Evolutionary conservation across 2,888 invertebrate genomes (phyloP).

Genomic region (Acanthosepion lycidas): DNA sequence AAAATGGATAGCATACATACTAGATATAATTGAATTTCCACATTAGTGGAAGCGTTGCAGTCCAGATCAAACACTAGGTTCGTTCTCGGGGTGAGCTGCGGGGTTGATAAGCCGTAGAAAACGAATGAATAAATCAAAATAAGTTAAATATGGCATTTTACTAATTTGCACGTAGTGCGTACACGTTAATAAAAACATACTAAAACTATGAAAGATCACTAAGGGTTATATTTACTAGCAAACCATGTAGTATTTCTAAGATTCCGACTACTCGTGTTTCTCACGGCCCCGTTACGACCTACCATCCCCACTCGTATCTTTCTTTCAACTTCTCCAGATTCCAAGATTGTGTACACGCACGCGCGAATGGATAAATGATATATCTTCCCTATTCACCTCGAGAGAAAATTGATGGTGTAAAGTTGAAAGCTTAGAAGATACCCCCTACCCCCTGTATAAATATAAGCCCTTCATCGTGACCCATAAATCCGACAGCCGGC

Average conservation of each 20-base stretch:
- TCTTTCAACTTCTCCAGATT: neutral
- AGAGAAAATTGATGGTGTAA: neutral
- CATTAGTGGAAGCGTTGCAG: no score
- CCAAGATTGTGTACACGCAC: neutral
- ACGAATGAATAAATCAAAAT: no score
- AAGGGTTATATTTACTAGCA: neutral
- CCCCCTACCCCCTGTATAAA: neutral
- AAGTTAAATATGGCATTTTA: no score
- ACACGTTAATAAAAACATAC: no score
- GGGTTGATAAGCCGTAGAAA: no score
- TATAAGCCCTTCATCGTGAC: neutral
- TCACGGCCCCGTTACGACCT: neutral
- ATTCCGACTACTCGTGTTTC: neutral
- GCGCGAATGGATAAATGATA: no score
- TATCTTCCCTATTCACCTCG: neutral
- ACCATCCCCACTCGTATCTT: neutral
- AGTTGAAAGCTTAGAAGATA: neutral
- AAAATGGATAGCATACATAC: no score
- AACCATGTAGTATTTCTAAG: neutral
- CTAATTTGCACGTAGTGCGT: no score
- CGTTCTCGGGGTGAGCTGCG: no score
- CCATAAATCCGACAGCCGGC: neutral
- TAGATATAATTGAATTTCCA: no score
- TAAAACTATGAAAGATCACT: no score
- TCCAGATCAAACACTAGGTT: no score